Percentiles rank a stretch among this genome's conserved stretches.
Conservation (phyloP, 2,888 invertebrate species). For the Mythimna lalbum region DNA sequence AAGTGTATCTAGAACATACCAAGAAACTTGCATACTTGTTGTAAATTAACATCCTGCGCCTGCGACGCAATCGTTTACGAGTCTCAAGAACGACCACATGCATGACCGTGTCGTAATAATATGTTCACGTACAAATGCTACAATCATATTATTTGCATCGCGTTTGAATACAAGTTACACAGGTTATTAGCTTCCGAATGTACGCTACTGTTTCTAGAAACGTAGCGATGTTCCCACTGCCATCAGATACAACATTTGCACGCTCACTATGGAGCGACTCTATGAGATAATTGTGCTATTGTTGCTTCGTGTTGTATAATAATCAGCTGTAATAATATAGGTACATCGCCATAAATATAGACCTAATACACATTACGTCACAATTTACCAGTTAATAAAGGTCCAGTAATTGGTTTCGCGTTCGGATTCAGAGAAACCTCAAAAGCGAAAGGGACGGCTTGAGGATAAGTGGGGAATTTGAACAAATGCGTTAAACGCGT, state of each 20-base stretch:
- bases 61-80: conserved; percentile 53
- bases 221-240: conserved; percentile 44
- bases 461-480: conserved; percentile 71
- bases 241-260: conserved; percentile 37
- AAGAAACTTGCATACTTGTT: conserved; percentile 51
- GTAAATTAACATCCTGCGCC: conserved; percentile 55
- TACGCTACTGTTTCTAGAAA: conserved; percentile 41
- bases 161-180: conserved; percentile 24
- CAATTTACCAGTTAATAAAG: conserved; percentile 32
- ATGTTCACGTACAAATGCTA: conserved; percentile 33
- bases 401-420: conserved; percentile 63
- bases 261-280: conserved; percentile 31
- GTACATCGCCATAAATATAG: conserved; percentile 37
- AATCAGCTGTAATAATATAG: conserved; percentile 52
- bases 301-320: conserved; percentile 60
- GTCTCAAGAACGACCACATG: conserved; percentile 52
- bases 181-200: conserved; percentile 41
- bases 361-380: conserved; percentile 43
- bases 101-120: conserved; percentile 52
- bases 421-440: conserved; percentile 71
- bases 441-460: conserved; percentile 71
- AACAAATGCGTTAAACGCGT: conserved; percentile 43
- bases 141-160: conserved; percentile 41
- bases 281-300: conserved; percentile 62
- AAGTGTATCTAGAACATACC: conserved; percentile 55